Evolutionary conservation across 23 tunicate genomes (phyloP).

Genomic region (Corella eumyota): DNA sequence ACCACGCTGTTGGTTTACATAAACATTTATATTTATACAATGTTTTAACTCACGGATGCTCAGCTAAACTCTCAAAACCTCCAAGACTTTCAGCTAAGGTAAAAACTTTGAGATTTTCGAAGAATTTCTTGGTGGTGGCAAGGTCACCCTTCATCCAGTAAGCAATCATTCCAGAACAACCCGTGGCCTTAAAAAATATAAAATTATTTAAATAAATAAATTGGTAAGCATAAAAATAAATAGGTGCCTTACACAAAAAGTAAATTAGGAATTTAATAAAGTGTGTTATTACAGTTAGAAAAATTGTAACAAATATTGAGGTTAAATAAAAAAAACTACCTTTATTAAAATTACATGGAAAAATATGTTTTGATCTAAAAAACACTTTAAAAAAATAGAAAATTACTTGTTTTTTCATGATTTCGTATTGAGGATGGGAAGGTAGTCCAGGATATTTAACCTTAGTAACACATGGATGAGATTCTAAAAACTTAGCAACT

Average conservation of each 20-base stretch:
- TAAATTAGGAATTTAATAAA: no score
- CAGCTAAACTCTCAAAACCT: constrained; percentile 94
- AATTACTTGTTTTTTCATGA: constrained; percentile 83
- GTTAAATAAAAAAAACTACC: no score
- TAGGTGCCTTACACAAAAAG: no score
- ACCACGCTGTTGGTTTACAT: no score
- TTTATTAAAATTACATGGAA: no score
- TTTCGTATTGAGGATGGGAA: constrained; percentile 84
- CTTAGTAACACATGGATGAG: constrained; percentile 28
- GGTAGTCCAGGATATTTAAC: constrained; percentile 87
- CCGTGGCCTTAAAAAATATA: constrained; percentile 75
- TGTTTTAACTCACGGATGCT: constrained; percentile 72
- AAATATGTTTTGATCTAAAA: no score
- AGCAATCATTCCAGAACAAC: constrained; percentile 93
- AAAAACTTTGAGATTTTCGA: constrained; percentile 53
- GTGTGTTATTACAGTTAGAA: no score
- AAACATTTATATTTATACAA: no score
- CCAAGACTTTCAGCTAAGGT: constrained; percentile 96
- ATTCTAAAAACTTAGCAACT: constrained; percentile 76
- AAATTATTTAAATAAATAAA: no score
- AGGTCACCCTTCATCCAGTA: constrained; percentile 85
- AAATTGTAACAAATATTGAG: no score
- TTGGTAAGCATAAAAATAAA: no score
- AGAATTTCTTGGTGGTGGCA: constrained; percentile 47
- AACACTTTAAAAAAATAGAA: no score